phyloP scores from a whole-genome alignment of 53 echinoderm and acorn worm genomes.

The Stichopus horrens region DNA sequence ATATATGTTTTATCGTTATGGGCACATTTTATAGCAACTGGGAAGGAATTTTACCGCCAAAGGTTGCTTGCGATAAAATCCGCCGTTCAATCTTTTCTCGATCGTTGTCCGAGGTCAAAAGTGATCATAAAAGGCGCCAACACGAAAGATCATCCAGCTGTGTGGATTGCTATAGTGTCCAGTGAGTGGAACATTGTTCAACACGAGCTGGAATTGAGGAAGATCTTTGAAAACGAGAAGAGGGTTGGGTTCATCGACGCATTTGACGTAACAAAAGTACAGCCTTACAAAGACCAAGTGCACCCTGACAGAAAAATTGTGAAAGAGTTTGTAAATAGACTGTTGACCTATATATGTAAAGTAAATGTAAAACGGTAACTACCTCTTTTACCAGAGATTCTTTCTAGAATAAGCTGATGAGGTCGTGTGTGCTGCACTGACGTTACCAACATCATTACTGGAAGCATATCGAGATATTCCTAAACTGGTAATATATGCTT shows the following conservation, averaged over 20 bases:
- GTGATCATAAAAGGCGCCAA: conserved; percentile 36
- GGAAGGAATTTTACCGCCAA: background rate
- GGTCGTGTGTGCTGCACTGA: no score
- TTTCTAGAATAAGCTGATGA: no score
- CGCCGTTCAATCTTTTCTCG: background rate
- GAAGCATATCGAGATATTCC: no score
- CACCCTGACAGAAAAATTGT: background rate
- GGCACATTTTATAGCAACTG: conserved; percentile 22
- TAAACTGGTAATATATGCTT: no score
- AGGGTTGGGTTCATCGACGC: conserved; percentile 40
- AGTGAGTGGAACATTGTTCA: conserved; percentile 34
- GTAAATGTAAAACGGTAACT: no score
- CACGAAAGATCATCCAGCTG: background rate
- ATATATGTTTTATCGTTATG: conserved; percentile 18
- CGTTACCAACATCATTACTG: no score
- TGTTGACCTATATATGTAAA: conserved; percentile 13
- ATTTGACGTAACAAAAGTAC: conserved; percentile 20
- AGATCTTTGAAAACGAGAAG: background rate
- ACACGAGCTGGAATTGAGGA: background rate
- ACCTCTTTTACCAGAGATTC: no score
- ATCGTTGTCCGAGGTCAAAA: conserved; percentile 25
- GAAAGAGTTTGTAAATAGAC: conserved; percentile 1
- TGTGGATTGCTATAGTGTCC: background rate
- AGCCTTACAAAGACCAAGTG: background rate
- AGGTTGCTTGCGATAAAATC: background rate